These are phyloP conservation scores for Sebastes minor DNA, from an alignment of 2,797 vertebrate species.

Conservation along the genomic window DNA sequence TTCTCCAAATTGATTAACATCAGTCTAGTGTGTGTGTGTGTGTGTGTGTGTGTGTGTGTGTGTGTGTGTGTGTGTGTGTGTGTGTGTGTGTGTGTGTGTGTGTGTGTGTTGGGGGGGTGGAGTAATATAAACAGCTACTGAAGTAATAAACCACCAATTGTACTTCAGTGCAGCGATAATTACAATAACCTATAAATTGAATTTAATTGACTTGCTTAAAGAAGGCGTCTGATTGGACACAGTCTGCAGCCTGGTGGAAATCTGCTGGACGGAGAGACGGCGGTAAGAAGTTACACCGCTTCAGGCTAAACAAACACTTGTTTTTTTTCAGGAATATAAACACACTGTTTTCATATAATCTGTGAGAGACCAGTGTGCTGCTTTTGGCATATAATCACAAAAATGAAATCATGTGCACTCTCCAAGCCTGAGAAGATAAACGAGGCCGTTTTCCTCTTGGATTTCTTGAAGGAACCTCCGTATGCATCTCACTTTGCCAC, in stretches of 20 bases:
- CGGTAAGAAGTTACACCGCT: conserved; percentile 68
- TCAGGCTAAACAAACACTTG: conserved; percentile 52
- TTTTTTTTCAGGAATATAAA: conserved; percentile 74
- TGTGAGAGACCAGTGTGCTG: conserved; percentile 89
- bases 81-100: conserved; percentile 20
- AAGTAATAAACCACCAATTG: conserved; percentile 66
- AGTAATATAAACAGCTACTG: conserved; percentile 61
- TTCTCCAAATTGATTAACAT: conserved; percentile 75
- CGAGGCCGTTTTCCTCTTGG: conserved; percentile 87
- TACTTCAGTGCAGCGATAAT: conserved; percentile 59
- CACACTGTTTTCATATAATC: conserved; percentile 88
- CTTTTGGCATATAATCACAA: conserved; percentile 94
- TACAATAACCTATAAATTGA: conserved; percentile 71
- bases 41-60: conserved; percentile 17
- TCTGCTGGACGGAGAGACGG: conserved; percentile 42
- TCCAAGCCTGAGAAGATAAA: conserved; percentile 90
- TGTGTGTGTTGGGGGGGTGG: conserved; percentile 16
- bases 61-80: conserved; percentile 14
- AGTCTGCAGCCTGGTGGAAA: conserved; percentile 34
- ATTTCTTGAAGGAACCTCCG: conserved; percentile 90
- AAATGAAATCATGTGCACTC: conserved; percentile 90
- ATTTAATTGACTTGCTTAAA: conserved; percentile 52
- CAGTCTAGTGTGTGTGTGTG: conserved; percentile 36
- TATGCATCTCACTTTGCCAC: conserved; percentile 84
- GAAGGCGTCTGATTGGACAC: conserved; percentile 51